Conservation (phyloP, 2,797 vertebrate genomes). For the Mormyrops boulengeri region DNA sequence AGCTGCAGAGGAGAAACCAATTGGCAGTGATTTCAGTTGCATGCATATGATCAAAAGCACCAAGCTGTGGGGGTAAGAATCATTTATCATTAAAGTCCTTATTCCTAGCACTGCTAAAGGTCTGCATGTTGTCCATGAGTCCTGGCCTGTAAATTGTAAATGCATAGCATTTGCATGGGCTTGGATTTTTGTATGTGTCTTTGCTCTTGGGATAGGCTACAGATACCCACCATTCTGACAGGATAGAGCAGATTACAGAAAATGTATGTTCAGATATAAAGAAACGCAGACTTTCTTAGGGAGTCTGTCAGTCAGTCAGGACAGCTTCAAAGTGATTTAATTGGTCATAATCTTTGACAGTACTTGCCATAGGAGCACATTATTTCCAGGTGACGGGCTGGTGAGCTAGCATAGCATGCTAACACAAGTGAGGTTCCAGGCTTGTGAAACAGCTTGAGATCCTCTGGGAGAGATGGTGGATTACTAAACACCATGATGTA, state of each 20-base stretch:
- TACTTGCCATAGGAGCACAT: background rate
- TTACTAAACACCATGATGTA: constrained; percentile 74
- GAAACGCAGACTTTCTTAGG: background rate
- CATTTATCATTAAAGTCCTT: background rate
- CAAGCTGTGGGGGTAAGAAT: background rate
- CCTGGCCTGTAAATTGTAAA: background rate
- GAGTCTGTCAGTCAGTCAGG: background rate
- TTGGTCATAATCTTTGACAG: background rate
- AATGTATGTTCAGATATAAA: background rate
- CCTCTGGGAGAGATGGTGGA: constrained; percentile 66
- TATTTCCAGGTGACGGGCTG: background rate
- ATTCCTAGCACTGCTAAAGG: background rate
- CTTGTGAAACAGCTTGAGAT: constrained; percentile 64
- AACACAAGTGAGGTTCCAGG: background rate
- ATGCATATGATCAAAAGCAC: background rate
- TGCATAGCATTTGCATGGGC: background rate
- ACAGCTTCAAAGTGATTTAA: background rate
- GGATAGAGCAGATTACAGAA: background rate
- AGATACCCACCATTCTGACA: background rate
- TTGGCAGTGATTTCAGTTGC: background rate
- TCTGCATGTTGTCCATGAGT: background rate
- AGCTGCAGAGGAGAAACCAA: background rate
- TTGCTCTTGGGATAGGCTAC: background rate
- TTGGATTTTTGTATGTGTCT: background rate
- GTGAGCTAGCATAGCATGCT: background rate